These are phyloP conservation scores for Drosophila serrata DNA, from an alignment of 1,140 invertebrate species.

Conservation along the genomic window DNA sequence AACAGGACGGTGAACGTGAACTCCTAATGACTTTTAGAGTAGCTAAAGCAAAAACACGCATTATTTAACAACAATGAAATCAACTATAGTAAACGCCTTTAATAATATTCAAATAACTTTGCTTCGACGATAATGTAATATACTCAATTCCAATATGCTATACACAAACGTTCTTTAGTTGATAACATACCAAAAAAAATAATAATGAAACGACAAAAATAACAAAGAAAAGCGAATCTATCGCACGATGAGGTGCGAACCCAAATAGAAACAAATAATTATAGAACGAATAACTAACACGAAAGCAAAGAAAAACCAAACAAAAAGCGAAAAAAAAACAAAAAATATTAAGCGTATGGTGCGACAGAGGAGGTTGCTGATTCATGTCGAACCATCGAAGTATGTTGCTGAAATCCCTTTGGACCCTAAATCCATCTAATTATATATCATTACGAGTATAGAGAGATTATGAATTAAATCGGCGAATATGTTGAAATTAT, in stretches of 20 bases:
- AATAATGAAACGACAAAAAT: constrained; percentile 31
- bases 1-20: constrained; percentile 80
- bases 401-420: constrained; percentile 80
- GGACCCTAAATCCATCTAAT: constrained; percentile 64
- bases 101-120: constrained; percentile 80
- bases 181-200: constrained; percentile 57
- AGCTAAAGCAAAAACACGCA: constrained; percentile 68
- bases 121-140: constrained; percentile 81
- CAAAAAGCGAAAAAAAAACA: constrained; percentile 32
- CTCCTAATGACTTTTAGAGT: constrained; percentile 77
- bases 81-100: constrained; percentile 79
- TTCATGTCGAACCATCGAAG: constrained; percentile 78
- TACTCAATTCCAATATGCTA: constrained; percentile 69
- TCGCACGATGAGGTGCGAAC: constrained; percentile 11
- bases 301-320: constrained; percentile 36
- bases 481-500: constrained; percentile 52
- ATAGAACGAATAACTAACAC: constrained; percentile 24
- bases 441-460: constrained; percentile 39
- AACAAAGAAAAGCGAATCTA: constrained; percentile 31
- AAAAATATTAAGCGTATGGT: constrained; percentile 62
- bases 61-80: constrained; percentile 64
- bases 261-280: constrained; percentile 34
- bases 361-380: constrained; percentile 79
- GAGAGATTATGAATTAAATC: constrained; percentile 50
- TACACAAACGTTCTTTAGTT: constrained; percentile 77